Conservation (phyloP, 1,140 invertebrate genomes). For the Sinella curviseta region DNA sequence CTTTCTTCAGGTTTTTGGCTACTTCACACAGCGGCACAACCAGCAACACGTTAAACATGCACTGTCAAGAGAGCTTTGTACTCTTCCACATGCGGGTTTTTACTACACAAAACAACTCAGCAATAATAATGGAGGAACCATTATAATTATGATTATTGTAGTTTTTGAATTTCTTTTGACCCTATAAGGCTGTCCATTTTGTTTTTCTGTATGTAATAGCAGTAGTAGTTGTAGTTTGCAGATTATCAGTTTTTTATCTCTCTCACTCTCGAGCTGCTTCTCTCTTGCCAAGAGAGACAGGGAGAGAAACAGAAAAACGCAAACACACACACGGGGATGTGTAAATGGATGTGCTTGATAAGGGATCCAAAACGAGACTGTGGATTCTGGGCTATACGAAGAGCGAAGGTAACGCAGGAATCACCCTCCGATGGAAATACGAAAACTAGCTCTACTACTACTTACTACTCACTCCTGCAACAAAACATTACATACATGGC, state of each 20-base stretch:
- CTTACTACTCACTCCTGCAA: too few relatives aligned
- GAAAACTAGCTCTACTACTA: not conserved
- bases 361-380: slow-evolving; percentile 25
- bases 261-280: too few relatives aligned
- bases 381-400: not conserved
- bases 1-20: not conserved
- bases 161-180: not conserved
- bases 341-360: slow-evolving; percentile 15
- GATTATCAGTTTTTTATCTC: slow-evolving; percentile 2
- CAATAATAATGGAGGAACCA: not conserved
- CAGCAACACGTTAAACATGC: not conserved
- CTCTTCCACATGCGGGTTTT: not conserved
- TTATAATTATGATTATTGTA: slow-evolving; percentile 18
- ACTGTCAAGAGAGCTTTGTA: not conserved
- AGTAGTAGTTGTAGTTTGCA: not conserved
- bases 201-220: too few relatives aligned
- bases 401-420: slow-evolving; percentile 11
- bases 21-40: not conserved
- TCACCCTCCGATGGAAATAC: slow-evolving; percentile 16
- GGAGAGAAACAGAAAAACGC: not conserved
- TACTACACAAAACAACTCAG: not conserved
- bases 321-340: not conserved
- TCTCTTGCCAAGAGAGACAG: not conserved
- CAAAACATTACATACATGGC: too few relatives aligned
- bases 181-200: not conserved